Evolutionary conservation across 2,113 vertebrate genomes (phyloP).

Genomic region (Aspiorhynchus laticeps): DNA sequence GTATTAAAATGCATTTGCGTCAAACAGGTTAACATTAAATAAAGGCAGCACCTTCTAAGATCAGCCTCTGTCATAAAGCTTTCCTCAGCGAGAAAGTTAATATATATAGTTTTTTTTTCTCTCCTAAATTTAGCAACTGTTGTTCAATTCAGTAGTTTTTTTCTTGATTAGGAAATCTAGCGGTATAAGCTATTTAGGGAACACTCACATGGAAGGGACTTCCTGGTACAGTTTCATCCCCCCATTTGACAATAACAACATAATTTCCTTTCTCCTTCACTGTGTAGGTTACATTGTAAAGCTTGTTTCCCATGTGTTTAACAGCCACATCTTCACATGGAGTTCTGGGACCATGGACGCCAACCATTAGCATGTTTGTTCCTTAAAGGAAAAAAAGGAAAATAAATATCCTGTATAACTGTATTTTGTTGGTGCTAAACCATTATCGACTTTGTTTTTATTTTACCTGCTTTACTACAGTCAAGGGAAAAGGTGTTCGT

Average conservation of each 20-base stretch:
- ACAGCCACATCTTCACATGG: constrained; percentile 94
- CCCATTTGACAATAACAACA: constrained; percentile 92
- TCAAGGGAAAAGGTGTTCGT: constrained; percentile 94
- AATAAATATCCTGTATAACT: neutral
- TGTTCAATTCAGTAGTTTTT: neutral
- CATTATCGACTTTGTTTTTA: neutral
- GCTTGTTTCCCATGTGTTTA: constrained; percentile 89
- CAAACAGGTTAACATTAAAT: constrained; percentile 14
- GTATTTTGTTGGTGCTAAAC: neutral
- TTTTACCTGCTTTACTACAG: constrained; percentile 93
- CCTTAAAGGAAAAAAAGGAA: constrained; percentile 67
- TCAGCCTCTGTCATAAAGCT: neutral
- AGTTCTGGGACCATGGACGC: constrained; percentile 87
- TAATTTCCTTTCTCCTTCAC: constrained; percentile 94
- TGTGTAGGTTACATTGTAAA: constrained; percentile 92
- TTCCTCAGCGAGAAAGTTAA: neutral
- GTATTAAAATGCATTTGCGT: neutral
- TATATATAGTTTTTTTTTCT: neutral
- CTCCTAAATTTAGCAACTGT: neutral
- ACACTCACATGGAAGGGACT: constrained; percentile 89
- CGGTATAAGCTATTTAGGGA: constrained; percentile 70
- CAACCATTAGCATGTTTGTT: constrained; percentile 96
- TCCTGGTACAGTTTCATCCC: constrained; percentile 86
- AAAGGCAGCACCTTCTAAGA: neutral
- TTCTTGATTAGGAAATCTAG: neutral